phyloP scores from a whole-genome alignment of 2,113 vertebrate genomes.

The Otus sunia region DNA sequence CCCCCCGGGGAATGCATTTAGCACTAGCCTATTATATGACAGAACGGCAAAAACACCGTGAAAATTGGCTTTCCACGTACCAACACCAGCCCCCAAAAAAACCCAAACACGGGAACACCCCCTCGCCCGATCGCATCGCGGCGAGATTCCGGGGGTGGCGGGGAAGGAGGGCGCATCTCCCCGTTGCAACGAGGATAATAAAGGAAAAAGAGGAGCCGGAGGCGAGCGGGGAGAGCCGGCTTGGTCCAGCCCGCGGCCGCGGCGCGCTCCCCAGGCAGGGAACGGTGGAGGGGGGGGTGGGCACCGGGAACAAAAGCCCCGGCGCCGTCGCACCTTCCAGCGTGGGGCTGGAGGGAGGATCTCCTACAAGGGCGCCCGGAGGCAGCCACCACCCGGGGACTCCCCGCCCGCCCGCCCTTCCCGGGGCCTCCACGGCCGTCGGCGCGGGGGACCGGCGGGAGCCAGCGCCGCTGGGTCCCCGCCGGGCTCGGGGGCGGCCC shows the following conservation, averaged over 20 bases:
- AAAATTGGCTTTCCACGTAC: neutral
- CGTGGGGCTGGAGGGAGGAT: neutral
- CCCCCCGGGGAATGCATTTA: neutral
- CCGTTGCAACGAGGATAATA: neutral
- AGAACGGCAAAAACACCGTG: neutral
- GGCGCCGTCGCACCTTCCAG: neutral
- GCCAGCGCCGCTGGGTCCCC: neutral
- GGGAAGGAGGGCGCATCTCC: neutral
- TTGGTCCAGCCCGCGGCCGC: neutral
- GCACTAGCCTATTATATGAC: neutral
- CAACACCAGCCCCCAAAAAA: neutral
- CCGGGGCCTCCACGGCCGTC: neutral
- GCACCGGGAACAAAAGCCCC: conserved; percentile 43
- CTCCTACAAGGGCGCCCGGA: neutral
- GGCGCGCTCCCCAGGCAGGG: neutral
- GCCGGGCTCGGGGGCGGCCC: neutral
- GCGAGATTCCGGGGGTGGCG: neutral
- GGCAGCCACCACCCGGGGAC: neutral
- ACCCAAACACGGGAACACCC: neutral
- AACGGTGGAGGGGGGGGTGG: neutral
- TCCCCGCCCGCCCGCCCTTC: neutral
- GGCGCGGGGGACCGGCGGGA: neutral
- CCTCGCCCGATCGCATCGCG: neutral
- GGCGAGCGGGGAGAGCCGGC: neutral
- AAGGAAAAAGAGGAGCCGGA: neutral